Conservation (phyloP, 1,140 invertebrate species). For the Drosophila carrolli region DNA sequence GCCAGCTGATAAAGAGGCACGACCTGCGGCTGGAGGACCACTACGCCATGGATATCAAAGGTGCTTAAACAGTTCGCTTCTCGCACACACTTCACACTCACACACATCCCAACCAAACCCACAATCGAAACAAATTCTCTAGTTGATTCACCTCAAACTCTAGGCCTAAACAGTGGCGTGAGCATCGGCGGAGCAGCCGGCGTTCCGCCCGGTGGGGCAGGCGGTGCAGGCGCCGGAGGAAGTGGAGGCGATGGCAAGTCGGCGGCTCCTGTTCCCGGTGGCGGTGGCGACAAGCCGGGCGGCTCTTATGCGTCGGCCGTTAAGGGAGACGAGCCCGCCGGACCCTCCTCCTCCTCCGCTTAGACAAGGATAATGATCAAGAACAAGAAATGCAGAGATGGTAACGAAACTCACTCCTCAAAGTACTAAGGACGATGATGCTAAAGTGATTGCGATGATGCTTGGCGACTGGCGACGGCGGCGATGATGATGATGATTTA, state of each 20-base stretch:
- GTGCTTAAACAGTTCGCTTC: slow-evolving; percentile 55
- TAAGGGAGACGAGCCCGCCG: slow-evolving; percentile 73
- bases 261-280: slow-evolving; percentile 8
- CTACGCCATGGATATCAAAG: slow-evolving; percentile 83
- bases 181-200: slow-evolving; percentile 73
- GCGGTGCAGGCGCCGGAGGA: slow-evolving; percentile 18
- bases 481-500: slow-evolving; percentile 19
- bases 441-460: slow-evolving; percentile 73
- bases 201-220: slow-evolving; percentile 49
- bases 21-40: slow-evolving; percentile 77
- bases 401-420: slow-evolving; percentile 74
- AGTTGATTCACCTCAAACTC: slow-evolving; percentile 78
- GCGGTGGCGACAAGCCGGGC: slow-evolving; percentile 50
- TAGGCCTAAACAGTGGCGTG: slow-evolving; percentile 78
- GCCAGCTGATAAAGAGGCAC: slow-evolving; percentile 88
- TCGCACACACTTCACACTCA: slow-evolving; percentile 39
- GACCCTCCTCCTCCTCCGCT: slow-evolving; percentile 55
- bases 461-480: slow-evolving; percentile 57
- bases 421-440: slow-evolving; percentile 80
- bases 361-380: slow-evolving; percentile 46
- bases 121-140: slow-evolving; percentile 65
- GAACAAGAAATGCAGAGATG: slow-evolving; percentile 29
- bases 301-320: slow-evolving; percentile 74
- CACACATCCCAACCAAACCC: slow-evolving; percentile 34
- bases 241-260: slow-evolving; percentile 51